Evolutionary conservation across 2,113 vertebrate genomes (phyloP).

Genomic region (Okapia johnstoni): DNA sequence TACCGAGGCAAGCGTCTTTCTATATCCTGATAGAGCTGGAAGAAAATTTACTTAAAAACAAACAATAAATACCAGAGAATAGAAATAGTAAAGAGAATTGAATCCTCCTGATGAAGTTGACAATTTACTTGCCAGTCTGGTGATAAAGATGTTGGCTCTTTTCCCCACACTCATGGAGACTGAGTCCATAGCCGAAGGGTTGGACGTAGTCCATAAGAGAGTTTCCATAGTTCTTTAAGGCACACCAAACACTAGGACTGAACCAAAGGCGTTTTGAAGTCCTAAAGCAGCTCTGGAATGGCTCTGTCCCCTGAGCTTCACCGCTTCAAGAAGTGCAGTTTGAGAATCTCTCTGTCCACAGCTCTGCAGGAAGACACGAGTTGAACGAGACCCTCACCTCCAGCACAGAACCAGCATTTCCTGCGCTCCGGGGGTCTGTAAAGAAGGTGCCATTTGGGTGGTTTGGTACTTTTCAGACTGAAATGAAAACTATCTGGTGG

Average conservation of each 20-base stretch:
- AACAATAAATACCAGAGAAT: neutral
- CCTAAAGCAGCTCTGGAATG: neutral
- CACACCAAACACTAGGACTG: neutral
- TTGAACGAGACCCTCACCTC: neutral
- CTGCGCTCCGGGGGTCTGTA: neutral
- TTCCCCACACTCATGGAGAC: rapidly evolving
- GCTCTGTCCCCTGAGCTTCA: rapidly evolving
- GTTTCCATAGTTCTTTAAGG: neutral
- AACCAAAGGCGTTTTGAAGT: neutral
- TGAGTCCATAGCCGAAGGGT: neutral
- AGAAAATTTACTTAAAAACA: neutral
- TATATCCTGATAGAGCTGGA: neutral
- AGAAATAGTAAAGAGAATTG: neutral
- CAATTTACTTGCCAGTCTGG: no score
- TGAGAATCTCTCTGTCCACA: neutral
- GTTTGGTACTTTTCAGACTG: conserved; percentile 25
- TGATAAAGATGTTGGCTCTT: neutral
- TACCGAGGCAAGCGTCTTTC: neutral
- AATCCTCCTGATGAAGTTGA: neutral
- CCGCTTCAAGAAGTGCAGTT: rapidly evolving
- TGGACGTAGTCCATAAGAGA: neutral
- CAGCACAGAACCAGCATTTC: neutral
- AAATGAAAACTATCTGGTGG: conserved; percentile 40
- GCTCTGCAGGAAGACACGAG: neutral
- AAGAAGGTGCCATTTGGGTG: conserved; percentile 34